Conservation (phyloP, 1,140 invertebrate genomes). For the Aplysia californica region DNA sequence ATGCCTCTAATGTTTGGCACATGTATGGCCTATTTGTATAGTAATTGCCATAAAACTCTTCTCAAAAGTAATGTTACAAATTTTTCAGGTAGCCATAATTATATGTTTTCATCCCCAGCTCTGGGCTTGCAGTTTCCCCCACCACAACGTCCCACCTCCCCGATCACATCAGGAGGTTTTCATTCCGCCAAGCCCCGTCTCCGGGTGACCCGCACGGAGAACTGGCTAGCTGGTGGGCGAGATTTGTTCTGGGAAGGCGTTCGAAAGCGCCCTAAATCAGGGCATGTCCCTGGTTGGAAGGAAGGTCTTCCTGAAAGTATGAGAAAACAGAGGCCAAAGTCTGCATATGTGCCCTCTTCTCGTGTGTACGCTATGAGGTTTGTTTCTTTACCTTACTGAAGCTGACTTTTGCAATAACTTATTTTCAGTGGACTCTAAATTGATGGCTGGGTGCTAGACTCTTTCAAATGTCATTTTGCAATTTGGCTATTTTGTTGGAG, state of each 20-base stretch:
- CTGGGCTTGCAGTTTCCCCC: slow-evolving; percentile 37
- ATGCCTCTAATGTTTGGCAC: too few species aligned
- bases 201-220: slow-evolving; percentile 42
- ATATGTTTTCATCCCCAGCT: too few species aligned
- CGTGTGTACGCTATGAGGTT: background rate
- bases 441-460: background rate
- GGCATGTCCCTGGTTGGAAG: slow-evolving; percentile 63
- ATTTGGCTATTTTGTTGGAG: background rate
- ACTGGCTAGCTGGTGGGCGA: slow-evolving; percentile 61
- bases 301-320: slow-evolving; percentile 57
- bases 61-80: too few species aligned
- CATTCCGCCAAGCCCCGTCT: too few species aligned
- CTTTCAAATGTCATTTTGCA: background rate
- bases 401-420: background rate
- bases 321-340: slow-evolving; percentile 45
- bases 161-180: too few species aligned
- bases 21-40: too few species aligned
- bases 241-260: slow-evolving; percentile 58
- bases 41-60: too few species aligned
- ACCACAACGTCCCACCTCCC: slow-evolving; percentile 50
- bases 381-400: background rate
- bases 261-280: slow-evolving; percentile 50
- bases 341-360: slow-evolving; percentile 28
- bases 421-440: background rate
- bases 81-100: too few species aligned